Evolutionary conservation across 1,140 invertebrate genomes (phyloP).

Genomic region (Drosophila willistoni): DNA sequence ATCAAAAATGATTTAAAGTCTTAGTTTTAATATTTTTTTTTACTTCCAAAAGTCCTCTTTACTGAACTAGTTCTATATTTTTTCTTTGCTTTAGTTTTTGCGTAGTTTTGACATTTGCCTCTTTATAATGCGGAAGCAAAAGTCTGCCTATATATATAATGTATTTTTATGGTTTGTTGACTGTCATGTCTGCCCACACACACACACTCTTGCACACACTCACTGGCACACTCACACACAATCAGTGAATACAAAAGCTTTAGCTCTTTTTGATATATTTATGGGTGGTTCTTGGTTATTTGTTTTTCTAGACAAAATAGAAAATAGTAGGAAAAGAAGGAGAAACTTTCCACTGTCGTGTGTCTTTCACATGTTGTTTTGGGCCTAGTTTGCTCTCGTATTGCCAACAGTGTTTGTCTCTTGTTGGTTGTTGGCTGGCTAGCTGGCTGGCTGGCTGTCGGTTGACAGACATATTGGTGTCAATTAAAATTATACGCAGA

Average conservation of each 20-base stretch:
- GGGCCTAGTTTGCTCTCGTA: slow-evolving; percentile 32
- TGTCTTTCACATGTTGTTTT: slow-evolving; percentile 19
- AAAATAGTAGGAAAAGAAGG: slow-evolving; percentile 28
- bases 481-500: slow-evolving; percentile 54
- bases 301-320: slow-evolving; percentile 35
- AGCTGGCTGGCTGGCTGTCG: slow-evolving; percentile 19
- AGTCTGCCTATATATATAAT: slow-evolving; percentile 40
- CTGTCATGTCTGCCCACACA: slow-evolving; percentile 8
- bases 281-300: slow-evolving; percentile 26
- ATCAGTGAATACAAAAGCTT: slow-evolving; percentile 6
- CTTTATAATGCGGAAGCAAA: slow-evolving; percentile 50
- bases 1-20: too few species aligned
- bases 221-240: background rate
- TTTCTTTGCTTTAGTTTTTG: background rate
- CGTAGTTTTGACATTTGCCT: slow-evolving; percentile 25
- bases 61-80: background rate
- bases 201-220: background rate
- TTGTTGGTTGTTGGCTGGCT: slow-evolving; percentile 21
- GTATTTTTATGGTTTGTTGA: slow-evolving; percentile 21
- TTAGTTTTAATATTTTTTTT: too few species aligned
- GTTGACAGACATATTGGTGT: slow-evolving; percentile 69
- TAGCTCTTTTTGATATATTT: slow-evolving; percentile 48
- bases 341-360: slow-evolving; percentile 49
- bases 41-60: too few species aligned
- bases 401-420: slow-evolving; percentile 17